Evolutionary conservation across 2,888 invertebrate genomes (phyloP).

Genomic region (Sepiola atlantica): DNA sequence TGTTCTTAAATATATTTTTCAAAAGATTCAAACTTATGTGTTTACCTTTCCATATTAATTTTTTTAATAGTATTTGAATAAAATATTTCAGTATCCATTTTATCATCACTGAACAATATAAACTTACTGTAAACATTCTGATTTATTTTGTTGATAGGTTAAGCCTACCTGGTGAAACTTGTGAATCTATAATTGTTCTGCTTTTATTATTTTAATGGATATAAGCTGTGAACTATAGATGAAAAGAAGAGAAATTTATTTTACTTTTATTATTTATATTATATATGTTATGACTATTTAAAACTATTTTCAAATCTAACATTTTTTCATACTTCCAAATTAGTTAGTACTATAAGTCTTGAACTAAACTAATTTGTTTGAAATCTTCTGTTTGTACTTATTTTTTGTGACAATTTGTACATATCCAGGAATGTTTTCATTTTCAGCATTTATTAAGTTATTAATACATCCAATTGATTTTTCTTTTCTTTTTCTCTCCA

Average conservation of each 20-base stretch:
- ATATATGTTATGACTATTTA: background rate
- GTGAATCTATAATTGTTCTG: background rate
- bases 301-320: background rate
- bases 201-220: background rate
- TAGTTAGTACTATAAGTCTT: background rate
- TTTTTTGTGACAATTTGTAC: background rate
- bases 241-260: background rate
- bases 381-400: background rate
- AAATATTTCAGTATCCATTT: background rate
- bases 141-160: background rate
- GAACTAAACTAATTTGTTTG: background rate
- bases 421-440: background rate
- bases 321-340: background rate
- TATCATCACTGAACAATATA: background rate
- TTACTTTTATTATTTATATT: background rate
- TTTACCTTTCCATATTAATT: background rate
- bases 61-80: background rate
- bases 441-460: constrained; percentile 16
- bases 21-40: background rate
- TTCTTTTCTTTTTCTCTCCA: background rate
- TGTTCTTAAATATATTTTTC: background rate
- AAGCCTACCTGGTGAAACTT: background rate
- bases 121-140: background rate
- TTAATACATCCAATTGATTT: constrained; percentile 15
- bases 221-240: background rate